phyloP scores from a whole-genome alignment of 2,113 vertebrate species.

The Lagopus leucura region DNA sequence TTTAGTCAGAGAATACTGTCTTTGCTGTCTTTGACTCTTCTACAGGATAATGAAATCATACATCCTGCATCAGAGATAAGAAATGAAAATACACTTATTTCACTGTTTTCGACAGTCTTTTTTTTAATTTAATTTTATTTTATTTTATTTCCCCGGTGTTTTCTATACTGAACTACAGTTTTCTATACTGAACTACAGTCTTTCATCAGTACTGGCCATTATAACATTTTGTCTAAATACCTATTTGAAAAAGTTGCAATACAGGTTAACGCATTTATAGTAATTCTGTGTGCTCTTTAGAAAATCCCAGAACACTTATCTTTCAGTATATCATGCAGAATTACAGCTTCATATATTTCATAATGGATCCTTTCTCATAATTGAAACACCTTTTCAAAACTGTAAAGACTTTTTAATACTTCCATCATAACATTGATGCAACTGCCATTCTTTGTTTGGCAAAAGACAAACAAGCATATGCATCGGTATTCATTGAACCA shows the following conservation, averaged over 20 bases:
- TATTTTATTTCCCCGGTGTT: neutral
- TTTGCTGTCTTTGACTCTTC: neutral
- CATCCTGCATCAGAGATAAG: neutral
- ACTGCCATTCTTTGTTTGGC: neutral
- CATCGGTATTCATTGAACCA: neutral
- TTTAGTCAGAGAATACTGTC: neutral
- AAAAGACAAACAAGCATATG: neutral
- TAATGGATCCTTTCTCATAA: neutral
- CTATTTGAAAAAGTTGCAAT: neutral
- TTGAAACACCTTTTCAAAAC: neutral
- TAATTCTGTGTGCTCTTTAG: neutral
- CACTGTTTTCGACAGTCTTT: fast-evolving
- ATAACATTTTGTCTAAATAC: neutral
- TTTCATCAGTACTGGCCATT: neutral
- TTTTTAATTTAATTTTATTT: neutral
- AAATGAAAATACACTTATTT: neutral
- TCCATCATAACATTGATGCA: neutral
- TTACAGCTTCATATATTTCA: neutral
- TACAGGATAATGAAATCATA: neutral
- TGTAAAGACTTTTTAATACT: neutral
- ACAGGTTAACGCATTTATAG: neutral
- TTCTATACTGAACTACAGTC: neutral
- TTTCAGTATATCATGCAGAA: neutral
- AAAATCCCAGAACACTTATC: neutral
- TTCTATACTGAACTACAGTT: neutral